A percentile compares a stretch with the other conserved stretches of the same genome.
Evolutionary conservation across 1,140 invertebrate species (phyloP).

Genomic region (Leguminivora glycinivorella): DNA sequence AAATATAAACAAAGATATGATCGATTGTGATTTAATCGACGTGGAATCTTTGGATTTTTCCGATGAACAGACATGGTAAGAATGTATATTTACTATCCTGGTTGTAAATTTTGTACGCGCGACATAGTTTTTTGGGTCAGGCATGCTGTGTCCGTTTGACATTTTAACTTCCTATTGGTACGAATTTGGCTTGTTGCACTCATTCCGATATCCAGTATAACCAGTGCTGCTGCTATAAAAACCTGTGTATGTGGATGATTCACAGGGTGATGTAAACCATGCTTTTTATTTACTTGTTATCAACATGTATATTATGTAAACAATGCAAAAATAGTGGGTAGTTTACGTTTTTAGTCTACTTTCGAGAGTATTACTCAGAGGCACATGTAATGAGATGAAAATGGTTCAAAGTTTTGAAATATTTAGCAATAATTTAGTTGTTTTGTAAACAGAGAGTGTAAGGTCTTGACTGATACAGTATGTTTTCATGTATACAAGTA

Average conservation of each 20-base stretch:
- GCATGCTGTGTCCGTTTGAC: conserved; percentile 20
- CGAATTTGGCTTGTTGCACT: conserved; percentile 19
- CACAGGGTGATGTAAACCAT: conserved; percentile 25
- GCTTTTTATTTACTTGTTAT: conserved; percentile 18
- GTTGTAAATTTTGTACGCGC: background rate
- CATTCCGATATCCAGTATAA: conserved; percentile 24
- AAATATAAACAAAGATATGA: conserved; percentile 79
- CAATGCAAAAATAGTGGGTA: conserved; percentile 19
- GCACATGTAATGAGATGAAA: background rate
- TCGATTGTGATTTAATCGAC: conserved; percentile 75
- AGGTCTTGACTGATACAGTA: conserved; percentile 12
- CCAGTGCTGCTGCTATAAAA: background rate
- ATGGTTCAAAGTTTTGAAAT: background rate
- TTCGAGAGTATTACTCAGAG: background rate
- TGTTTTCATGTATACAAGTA: conserved; percentile 11
- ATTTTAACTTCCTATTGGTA: conserved; percentile 30
- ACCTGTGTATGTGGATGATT: conserved; percentile 9
- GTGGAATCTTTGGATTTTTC: conserved; percentile 74
- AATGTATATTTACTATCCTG: conserved; percentile 20
- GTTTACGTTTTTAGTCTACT: conserved; percentile 8
- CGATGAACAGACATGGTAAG: conserved; percentile 74
- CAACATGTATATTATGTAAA: conserved; percentile 23
- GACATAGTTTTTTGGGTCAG: conserved; percentile 32
- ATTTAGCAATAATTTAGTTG: background rate
- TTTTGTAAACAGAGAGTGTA: conserved; percentile 24